phyloP scores from a whole-genome alignment of 2,797 vertebrate species.

The Eidolon dupreanum region DNA sequence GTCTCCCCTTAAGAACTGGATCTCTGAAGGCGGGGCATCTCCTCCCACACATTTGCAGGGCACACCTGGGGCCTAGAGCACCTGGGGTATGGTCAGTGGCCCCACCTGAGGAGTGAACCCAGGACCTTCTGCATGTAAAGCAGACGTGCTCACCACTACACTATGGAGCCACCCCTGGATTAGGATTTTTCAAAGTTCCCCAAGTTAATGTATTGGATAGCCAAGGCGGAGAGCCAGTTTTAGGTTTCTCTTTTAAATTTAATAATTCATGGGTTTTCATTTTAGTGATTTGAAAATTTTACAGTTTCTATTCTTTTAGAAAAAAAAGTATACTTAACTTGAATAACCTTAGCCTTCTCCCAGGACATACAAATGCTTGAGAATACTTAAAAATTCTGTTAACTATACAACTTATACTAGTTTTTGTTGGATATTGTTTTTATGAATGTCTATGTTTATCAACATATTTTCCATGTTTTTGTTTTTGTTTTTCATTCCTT shows the following conservation, averaged over 20 bases:
- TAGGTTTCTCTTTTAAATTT: neutral
- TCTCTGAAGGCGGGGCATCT: too few relatives aligned
- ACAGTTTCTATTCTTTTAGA: neutral
- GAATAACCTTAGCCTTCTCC: neutral
- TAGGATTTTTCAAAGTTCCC: neutral
- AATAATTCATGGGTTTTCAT: neutral
- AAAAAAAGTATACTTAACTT: neutral
- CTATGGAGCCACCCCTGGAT: neutral
- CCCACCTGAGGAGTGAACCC: too few relatives aligned
- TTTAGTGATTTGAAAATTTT: neutral
- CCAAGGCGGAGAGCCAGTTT: neutral
- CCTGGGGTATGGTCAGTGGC: too few relatives aligned
- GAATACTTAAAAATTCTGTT: neutral
- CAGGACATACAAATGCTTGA: neutral
- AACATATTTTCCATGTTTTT: neutral
- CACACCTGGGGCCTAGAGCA: too few relatives aligned
- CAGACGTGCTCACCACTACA: too few relatives aligned
- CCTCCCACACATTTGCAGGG: too few relatives aligned
- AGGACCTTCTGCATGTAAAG: too few relatives aligned
- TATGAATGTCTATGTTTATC: neutral
- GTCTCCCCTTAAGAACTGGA: too few relatives aligned
- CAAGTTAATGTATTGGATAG: neutral
- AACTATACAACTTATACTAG: neutral
- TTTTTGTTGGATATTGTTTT: neutral
- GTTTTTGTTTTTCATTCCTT: neutral